Evolutionary conservation across 1,140 invertebrate species (phyloP), one percentile per base, ranked within the genome.

Genomic region (Hypsibius dujardini): DNA sequence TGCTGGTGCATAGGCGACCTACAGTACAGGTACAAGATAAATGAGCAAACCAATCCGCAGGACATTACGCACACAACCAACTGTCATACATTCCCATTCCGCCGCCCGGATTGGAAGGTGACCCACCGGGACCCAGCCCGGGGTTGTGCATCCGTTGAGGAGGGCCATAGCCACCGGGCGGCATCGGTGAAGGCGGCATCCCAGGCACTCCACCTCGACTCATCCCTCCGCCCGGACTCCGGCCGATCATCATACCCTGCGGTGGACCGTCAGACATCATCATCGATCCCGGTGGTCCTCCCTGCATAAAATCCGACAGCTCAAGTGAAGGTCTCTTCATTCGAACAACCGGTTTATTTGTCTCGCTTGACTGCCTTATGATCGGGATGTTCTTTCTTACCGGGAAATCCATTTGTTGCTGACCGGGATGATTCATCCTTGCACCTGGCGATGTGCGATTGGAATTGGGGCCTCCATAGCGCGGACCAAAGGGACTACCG

Each of bases 91-190:
- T 7, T 67, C 42, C 12, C 42, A 67, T 67, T 12, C 12, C 12
- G 42, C 7, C 62, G 12, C 12, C 62, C 7, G 50, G 7, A n/a
- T 7, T 12, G 50, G 50, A 56, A 56, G 50, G 50, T n/a, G 50
- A 56, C 42, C 62, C 42, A 45, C 7, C 3, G 62, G 7, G 50
- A 56, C 50, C 50, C 50, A n/a, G 50, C 50, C 50, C 50, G 7
- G 62, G 62, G 42, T 67, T 67, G 12, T 15, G 62, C 62, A 67
- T 67, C 42, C 62, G 62, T 45, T 67, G 62, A 45, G 62, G 62
- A 67, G 7, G 7, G 50, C 50, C 50, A n/a, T 67, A 67, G 3
- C 12, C 62, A 7, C 62, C 62, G 12, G 62, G 62, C 42, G 62
- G 12, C 62, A 67, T 67, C 12, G 62, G 62, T 45, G 62, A 67